Conservation (phyloP, 1,140 invertebrate species). For the Penaeus indicus region DNA sequence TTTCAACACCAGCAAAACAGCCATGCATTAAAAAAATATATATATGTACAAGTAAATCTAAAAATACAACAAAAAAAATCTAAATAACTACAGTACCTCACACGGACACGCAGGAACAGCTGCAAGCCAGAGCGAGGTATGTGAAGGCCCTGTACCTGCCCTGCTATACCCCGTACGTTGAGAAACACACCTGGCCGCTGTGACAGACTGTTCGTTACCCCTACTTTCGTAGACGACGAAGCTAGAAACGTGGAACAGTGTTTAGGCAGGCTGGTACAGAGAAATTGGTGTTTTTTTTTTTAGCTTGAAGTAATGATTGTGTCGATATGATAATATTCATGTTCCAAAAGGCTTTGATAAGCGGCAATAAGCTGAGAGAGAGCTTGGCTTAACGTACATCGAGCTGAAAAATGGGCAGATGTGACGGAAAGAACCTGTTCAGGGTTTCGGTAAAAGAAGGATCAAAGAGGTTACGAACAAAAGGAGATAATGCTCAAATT, state of each 20-base stretch:
- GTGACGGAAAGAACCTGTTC: too few relatives aligned
- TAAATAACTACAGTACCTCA: not conserved
- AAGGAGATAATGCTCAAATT: too few relatives aligned
- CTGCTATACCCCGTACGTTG: slow-evolving; percentile 65
- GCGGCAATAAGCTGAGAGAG: too few relatives aligned
- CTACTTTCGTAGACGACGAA: slow-evolving; percentile 57
- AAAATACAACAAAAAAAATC: not conserved
- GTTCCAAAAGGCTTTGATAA: too few relatives aligned
- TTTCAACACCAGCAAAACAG: not conserved
- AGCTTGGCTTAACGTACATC: too few relatives aligned
- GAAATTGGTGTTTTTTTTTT: not conserved
- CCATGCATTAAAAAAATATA: not conserved
- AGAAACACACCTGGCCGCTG: slow-evolving; percentile 66
- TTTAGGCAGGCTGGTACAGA: not conserved
- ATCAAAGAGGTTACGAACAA: too few relatives aligned
- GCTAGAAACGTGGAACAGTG: not conserved
- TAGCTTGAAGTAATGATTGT: not conserved
- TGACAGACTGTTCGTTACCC: not conserved
- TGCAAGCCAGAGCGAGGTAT: slow-evolving; percentile 54
- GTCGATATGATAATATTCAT: too few relatives aligned
- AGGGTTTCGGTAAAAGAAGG: too few relatives aligned
- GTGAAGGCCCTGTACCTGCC: slow-evolving; percentile 53
- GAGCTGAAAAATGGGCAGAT: too few relatives aligned
- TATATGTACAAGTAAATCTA: not conserved
- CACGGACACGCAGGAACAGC: slow-evolving; percentile 56